Base-by-base conservation (phyloP, 2,113 vertebrate genomes). In the Epinephelus cyanopodus region DNA sequence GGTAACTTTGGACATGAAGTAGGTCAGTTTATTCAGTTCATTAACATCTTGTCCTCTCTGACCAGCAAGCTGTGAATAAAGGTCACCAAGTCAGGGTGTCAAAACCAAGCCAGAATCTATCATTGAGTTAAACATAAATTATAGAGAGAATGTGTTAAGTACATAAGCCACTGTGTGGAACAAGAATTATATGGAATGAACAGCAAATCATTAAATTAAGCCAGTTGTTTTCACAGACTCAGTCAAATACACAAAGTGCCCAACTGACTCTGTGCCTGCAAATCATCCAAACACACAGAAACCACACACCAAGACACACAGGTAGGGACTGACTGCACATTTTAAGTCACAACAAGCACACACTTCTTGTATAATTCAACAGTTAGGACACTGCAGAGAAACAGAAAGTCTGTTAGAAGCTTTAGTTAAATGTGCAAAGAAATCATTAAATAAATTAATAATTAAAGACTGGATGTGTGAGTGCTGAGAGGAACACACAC, bases 21-120 rank as follows among this genome's bases (percentile, higher is more conserved):
- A 53, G 3, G 0, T 66, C 8, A 27, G 19, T 33, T 42, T 4
- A 29, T 21, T 74, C 15, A 79, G 65, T 45, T 76, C 42, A 79
- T 58, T 77, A 78, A 83, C 79, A 88, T 88, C 48, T 45, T 54
- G 69, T 77, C 79, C 88, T 85, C 91, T 91, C 79, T 82, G 79
- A 57, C 79, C 88, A 70, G 19, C 58, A 53, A 56, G 58, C 81
- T 74, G 70, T 77, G 47, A 76, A 79, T 66, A 82, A 81, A 70
- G 48, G 33, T 19, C 23, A 54, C 82, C 33, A 73, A 42, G 37
- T 56, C 19, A 52, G 80, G 60, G 39, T 39, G 82, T 80, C 81
- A 48, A 73, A 66, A 57, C 27, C 27, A 68, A 23, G 42, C 69
- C 39, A 77, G 53, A 65, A n/a, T 67, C 4, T 62, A 54, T 72